Percentiles rank a stretch among this genome's conserved stretches.
Conservation (phyloP, 2,888 invertebrate species). For the Cephonodes hylas region DNA sequence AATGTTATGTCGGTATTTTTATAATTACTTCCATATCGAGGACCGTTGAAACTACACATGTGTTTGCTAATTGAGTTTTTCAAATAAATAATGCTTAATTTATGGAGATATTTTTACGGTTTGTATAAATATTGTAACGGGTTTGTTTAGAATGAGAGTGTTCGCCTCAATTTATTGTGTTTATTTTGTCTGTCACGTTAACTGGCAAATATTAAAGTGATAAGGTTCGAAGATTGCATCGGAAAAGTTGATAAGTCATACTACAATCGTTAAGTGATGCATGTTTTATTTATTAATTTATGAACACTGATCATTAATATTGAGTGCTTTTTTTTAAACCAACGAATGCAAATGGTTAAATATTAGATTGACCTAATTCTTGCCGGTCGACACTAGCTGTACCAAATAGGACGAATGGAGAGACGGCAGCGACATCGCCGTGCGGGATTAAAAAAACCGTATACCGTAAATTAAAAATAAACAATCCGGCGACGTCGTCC, state of each 20-base stretch:
- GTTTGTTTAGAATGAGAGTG: background rate
- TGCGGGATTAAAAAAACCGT: too few species aligned
- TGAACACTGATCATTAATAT: background rate
- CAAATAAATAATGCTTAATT: background rate
- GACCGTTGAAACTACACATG: background rate
- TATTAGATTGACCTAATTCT: background rate
- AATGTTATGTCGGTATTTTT: too few species aligned
- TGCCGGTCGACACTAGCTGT: too few species aligned
- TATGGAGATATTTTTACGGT: background rate
- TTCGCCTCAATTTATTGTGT: background rate
- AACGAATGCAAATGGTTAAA: background rate
- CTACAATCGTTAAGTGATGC: too few species aligned
- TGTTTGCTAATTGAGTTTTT: background rate
- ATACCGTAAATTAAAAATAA: background rate
- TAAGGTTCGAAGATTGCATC: too few species aligned
- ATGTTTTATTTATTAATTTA: too few species aligned
- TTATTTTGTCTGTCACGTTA: background rate
- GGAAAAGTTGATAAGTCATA: too few species aligned
- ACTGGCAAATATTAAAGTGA: too few species aligned
- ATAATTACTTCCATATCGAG: background rate
- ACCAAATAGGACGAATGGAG: too few species aligned
- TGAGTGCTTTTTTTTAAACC: too few species aligned
- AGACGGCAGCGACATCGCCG: too few species aligned
- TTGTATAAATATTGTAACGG: background rate
- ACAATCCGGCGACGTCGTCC: background rate